phyloP scores from a whole-genome alignment of 2,797 vertebrate genomes.

The Myiotriccus ornatus region DNA sequence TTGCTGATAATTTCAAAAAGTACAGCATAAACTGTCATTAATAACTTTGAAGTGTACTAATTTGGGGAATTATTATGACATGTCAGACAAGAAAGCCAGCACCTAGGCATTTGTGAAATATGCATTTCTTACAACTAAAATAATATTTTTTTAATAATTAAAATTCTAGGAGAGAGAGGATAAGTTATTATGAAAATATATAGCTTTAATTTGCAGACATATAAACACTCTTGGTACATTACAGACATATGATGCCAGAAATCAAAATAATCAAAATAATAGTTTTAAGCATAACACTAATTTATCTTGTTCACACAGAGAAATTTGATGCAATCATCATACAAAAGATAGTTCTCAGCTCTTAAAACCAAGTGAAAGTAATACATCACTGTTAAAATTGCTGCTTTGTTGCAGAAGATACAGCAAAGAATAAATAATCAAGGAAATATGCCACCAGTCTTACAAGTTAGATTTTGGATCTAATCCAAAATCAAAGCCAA shows the following conservation, averaged over 20 bases:
- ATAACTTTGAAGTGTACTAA: background rate
- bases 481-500: conserved; percentile 64
- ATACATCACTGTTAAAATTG: conserved; percentile 64
- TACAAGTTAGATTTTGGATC: conserved; percentile 66
- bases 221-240: conserved; percentile 82
- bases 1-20: background rate
- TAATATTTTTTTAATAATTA: background rate
- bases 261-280: conserved; percentile 52
- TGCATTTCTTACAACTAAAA: background rate
- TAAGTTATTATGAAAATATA: conserved; percentile 82
- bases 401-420: conserved; percentile 64
- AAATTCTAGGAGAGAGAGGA: conserved; percentile 58
- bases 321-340: conserved; percentile 54
- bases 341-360: conserved; percentile 66
- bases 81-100: background rate
- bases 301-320: conserved; percentile 69
- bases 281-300: conserved; percentile 66
- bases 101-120: background rate
- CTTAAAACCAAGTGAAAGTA: conserved; percentile 65
- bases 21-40: background rate
- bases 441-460: conserved; percentile 64
- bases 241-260: conserved; percentile 75
- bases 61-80: background rate
- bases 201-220: conserved; percentile 84
- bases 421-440: conserved; percentile 65